phyloP scores from a whole-genome alignment of 2,113 vertebrate species.

The Ceyx melanurus region DNA sequence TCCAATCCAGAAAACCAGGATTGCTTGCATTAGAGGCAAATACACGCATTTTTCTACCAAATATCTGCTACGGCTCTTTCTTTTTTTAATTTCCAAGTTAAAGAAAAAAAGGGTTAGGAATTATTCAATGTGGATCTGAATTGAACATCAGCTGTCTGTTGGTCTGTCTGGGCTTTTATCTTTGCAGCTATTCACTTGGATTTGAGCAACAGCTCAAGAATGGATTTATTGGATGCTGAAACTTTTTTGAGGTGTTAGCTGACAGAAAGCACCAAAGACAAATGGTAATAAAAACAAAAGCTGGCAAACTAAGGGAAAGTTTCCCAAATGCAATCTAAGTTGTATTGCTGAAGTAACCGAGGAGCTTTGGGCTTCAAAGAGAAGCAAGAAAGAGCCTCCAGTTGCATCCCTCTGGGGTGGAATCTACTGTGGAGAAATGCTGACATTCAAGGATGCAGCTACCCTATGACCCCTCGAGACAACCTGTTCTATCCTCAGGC shows the following conservation, averaged over 20 bases:
- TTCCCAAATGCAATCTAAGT: neutral
- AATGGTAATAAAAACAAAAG: neutral
- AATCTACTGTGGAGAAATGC: neutral
- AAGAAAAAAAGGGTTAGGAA: neutral
- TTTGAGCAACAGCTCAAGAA: neutral
- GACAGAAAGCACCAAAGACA: neutral
- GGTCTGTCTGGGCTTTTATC: neutral
- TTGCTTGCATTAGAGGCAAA: neutral
- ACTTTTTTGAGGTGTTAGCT: neutral
- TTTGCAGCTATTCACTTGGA: neutral
- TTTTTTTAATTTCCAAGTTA: neutral
- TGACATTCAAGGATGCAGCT: neutral
- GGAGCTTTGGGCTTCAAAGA: neutral
- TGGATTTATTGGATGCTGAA: neutral
- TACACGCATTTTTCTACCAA: neutral
- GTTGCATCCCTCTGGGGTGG: neutral
- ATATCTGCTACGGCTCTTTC: neutral
- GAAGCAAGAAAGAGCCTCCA: neutral
- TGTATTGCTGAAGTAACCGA: neutral
- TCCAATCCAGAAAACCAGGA: neutral
- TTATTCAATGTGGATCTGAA: neutral
- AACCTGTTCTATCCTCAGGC: neutral
- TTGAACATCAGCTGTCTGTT: neutral
- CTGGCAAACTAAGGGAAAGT: neutral
- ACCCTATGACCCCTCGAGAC: neutral